Conservation (phyloP, 1,140 invertebrate genomes). For the Anastatus disparis region DNA sequence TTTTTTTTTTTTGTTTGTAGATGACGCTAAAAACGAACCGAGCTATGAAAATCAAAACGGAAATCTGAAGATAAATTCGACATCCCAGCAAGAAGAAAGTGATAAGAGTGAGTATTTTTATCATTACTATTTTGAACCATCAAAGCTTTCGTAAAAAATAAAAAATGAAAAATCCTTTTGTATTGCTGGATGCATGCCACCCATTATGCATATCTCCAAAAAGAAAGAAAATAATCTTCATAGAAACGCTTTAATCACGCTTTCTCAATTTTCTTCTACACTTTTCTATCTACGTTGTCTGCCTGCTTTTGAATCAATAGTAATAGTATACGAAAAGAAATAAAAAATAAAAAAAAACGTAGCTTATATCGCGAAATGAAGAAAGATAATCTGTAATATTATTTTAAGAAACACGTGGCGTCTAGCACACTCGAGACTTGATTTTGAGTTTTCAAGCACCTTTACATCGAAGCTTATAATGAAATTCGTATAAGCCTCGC, state of each 20-base stretch:
- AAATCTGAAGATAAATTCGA: slow-evolving; percentile 47
- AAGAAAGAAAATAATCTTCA: not conserved
- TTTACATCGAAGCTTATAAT: slow-evolving; percentile 21
- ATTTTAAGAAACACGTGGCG: slow-evolving; percentile 1
- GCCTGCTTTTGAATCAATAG: too few species aligned
- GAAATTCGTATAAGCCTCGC: slow-evolving; percentile 16
- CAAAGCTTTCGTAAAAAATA: slow-evolving; percentile 8
- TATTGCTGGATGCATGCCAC: slow-evolving; percentile 13
- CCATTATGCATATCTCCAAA: not conserved
- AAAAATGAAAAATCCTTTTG: not conserved
- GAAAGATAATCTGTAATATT: not conserved
- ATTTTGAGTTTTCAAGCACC: slow-evolving; percentile 5
- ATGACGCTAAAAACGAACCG: slow-evolving; percentile 54
- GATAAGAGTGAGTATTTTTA: slow-evolving; percentile 52
- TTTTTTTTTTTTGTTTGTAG: slow-evolving; percentile 48
- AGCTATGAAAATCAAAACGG: slow-evolving; percentile 56
- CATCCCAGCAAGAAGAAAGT: slow-evolving; percentile 26
- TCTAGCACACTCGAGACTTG: slow-evolving; percentile 7
- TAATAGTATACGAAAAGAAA: too few species aligned
- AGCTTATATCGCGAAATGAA: not conserved
- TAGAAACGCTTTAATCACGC: slow-evolving; percentile 4
- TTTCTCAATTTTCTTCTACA: not conserved
- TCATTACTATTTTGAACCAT: not conserved
- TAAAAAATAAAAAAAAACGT: not conserved
- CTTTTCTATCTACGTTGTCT: not conserved